Evolutionary conservation across 1,140 invertebrate species (phyloP).

Genomic region (Palaemon carinicauda): DNA sequence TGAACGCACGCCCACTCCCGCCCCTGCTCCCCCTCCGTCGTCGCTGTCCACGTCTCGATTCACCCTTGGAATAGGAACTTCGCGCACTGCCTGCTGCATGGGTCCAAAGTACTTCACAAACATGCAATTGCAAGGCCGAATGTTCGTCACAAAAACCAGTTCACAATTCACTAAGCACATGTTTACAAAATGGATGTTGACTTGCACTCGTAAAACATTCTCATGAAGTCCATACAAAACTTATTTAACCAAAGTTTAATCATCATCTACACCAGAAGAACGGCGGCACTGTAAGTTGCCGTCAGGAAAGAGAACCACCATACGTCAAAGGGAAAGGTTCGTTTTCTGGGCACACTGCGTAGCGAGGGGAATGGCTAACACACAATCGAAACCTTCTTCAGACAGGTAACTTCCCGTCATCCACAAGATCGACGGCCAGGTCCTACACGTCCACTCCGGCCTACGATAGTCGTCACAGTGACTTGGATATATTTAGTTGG

Average conservation of each 20-base stretch:
- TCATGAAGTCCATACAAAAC: neutral
- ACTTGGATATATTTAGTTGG: too few species aligned
- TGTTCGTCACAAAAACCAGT: neutral
- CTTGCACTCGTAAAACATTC: slow-evolving; percentile 19
- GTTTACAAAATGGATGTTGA: slow-evolving; percentile 27
- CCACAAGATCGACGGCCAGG: too few species aligned
- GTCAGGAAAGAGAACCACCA: too few species aligned
- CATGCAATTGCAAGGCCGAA: neutral
- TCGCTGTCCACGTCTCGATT: slow-evolving; percentile 8
- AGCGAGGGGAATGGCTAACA: too few species aligned
- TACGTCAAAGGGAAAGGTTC: too few species aligned
- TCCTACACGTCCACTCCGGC: too few species aligned
- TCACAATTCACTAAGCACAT: neutral
- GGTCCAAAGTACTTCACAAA: neutral
- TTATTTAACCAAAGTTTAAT: slow-evolving; percentile 17
- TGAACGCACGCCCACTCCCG: neutral
- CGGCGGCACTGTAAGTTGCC: too few species aligned
- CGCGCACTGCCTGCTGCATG: neutral
- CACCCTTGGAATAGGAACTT: neutral
- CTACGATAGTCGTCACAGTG: too few species aligned
- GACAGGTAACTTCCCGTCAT: too few species aligned
- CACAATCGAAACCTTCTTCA: too few species aligned
- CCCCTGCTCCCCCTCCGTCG: slow-evolving; percentile 26
- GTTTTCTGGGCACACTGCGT: too few species aligned
- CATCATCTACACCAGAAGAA: neutral